Conservation (phyloP, 2,113 vertebrate genomes). For the Seriola dumerili region DNA sequence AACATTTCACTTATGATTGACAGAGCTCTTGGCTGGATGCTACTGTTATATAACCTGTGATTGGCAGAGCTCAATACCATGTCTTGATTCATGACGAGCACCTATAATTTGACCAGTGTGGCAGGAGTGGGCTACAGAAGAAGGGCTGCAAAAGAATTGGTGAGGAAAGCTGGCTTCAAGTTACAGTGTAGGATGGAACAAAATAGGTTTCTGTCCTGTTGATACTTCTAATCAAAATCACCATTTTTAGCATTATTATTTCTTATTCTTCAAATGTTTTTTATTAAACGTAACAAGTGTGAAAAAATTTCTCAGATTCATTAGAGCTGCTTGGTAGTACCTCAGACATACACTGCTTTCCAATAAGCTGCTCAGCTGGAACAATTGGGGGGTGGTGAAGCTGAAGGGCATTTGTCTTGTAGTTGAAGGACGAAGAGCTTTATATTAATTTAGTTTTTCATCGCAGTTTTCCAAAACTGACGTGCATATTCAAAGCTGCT, state of each 20-base stretch:
- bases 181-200: constrained; percentile 2
- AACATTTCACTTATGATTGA: constrained; percentile 58
- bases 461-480: constrained; percentile 14
- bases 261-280: not conserved
- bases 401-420: constrained; percentile 36
- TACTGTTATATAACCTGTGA: constrained; percentile 53
- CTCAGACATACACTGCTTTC: not conserved
- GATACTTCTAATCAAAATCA: not conserved
- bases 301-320: constrained; percentile 9
- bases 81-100: constrained; percentile 34
- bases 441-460: not conserved
- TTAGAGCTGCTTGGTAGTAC: not conserved
- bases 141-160: not conserved
- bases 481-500: constrained; percentile 34
- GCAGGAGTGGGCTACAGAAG: not conserved
- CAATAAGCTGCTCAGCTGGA: constrained; percentile 1
- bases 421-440: not conserved
- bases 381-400: not conserved
- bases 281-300: constrained; percentile 5
- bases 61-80: constrained; percentile 48
- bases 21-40: constrained; percentile 49
- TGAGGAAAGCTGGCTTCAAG: constrained; percentile 9
- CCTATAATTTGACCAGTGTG: constrained; percentile 9
- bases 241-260: not conserved
- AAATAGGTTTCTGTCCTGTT: not conserved